A percentile compares a stretch with the other conserved stretches of the same genome.
These are phyloP conservation scores for Myioborus miniatus DNA, from an alignment of 2,797 vertebrate genomes.

Conservation along the genomic window DNA sequence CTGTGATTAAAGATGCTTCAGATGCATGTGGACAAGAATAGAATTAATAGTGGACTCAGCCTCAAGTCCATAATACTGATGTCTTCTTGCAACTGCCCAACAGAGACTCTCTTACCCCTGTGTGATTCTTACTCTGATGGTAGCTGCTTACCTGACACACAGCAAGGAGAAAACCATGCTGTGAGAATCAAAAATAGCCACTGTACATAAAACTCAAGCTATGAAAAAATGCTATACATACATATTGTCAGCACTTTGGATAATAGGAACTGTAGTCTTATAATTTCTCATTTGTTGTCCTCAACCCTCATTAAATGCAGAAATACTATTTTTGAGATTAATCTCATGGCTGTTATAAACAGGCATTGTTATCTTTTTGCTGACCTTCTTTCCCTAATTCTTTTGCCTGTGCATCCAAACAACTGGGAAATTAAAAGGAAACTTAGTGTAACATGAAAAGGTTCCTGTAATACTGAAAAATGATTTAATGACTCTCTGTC, in stretches of 20 bases:
- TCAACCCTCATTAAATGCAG: neutral
- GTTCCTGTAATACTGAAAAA: neutral
- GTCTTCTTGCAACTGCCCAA: neutral
- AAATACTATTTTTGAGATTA: conserved; percentile 5
- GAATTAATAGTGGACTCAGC: neutral
- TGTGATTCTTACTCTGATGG: neutral
- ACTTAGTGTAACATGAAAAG: neutral
- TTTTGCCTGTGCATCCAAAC: conserved; percentile 7
- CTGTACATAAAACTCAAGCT: neutral
- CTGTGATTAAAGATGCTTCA: neutral
- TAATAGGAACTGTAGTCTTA: neutral
- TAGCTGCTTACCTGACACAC: neutral
- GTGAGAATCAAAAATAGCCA: neutral
- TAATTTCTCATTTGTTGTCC: neutral
- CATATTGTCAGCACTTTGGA: neutral
- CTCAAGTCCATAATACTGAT: neutral
- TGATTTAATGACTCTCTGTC: neutral
- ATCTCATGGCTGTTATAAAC: neutral
- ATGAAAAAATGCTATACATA: neutral
- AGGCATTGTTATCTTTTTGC: neutral
- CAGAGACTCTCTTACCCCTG: neutral
- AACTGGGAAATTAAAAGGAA: conserved; percentile 39
- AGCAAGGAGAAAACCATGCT: neutral
- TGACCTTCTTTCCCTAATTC: neutral
- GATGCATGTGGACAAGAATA: neutral